A percentile compares a stretch with the other conserved stretches of the same genome.
Conservation (phyloP, 2,113 vertebrate genomes). For the Osmerus mordax region DNA sequence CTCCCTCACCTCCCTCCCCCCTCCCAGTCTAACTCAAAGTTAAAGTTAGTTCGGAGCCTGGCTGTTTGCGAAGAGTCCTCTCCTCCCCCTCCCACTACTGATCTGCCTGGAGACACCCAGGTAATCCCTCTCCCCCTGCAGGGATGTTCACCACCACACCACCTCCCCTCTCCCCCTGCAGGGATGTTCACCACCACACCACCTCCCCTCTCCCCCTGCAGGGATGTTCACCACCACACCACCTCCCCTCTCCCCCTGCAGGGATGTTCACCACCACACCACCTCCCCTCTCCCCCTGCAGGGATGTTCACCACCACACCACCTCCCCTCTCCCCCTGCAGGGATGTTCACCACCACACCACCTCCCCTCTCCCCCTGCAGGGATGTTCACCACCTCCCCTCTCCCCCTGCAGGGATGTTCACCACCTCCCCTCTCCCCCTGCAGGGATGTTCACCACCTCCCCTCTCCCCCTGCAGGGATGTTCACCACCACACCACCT, state of each 20-base stretch:
- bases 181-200: conserved; percentile 88
- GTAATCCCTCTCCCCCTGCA: conserved; percentile 78
- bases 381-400: too few relatives aligned
- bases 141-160: conserved; percentile 18
- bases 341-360: too few relatives aligned
- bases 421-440: too few relatives aligned
- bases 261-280: too few relatives aligned
- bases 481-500: too few relatives aligned
- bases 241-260: not conserved
- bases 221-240: too few relatives aligned
- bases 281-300: too few relatives aligned
- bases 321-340: too few relatives aligned
- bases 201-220: conserved; percentile 59
- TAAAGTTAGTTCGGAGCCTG: conserved; percentile 99
- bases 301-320: too few relatives aligned
- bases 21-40: conserved; percentile 89
- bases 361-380: too few relatives aligned
- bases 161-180: conserved; percentile 48
- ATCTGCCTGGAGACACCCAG: conserved; percentile 85
- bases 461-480: too few relatives aligned
- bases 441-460: conserved; percentile 88
- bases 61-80: conserved; percentile 97
- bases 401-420: too few relatives aligned
- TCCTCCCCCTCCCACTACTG: conserved; percentile 78
- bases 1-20: conserved; percentile 43